Conservation (phyloP, 2,888 invertebrate genomes). For the Caenorhabditis imperialis region DNA sequence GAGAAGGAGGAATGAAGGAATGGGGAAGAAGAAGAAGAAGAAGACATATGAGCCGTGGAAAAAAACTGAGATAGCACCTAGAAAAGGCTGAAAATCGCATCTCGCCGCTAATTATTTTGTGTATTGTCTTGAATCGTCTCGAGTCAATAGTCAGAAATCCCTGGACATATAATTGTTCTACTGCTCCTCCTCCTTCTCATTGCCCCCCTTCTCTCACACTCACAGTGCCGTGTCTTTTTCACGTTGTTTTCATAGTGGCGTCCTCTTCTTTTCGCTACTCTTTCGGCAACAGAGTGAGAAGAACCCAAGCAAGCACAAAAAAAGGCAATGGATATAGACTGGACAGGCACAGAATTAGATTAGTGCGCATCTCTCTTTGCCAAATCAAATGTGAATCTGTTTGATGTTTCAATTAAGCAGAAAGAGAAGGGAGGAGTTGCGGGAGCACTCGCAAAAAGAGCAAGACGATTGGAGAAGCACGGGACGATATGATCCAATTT, state of each 20-base stretch:
- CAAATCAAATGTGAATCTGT: slow-evolving; percentile 54
- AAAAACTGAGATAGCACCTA: neutral
- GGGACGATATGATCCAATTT: slow-evolving; percentile 42
- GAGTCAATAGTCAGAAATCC: slow-evolving; percentile 48
- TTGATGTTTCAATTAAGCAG: slow-evolving; percentile 52
- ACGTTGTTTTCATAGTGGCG: slow-evolving; percentile 44
- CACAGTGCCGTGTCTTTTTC: slow-evolving; percentile 36
- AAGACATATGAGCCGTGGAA: neutral
- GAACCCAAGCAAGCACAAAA: slow-evolving; percentile 22
- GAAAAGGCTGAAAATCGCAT: slow-evolving; percentile 1
- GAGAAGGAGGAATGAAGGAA: slow-evolving; percentile 13
- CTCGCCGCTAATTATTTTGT: slow-evolving; percentile 28
- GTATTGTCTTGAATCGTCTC: slow-evolving; percentile 49
- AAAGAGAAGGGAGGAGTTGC: neutral
- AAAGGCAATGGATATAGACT: slow-evolving; percentile 49
- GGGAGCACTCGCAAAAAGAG: slow-evolving; percentile 38
- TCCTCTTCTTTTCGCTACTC: slow-evolving; percentile 18
- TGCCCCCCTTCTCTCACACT: slow-evolving; percentile 24
- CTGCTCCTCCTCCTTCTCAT: slow-evolving; percentile 14
- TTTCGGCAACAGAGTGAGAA: slow-evolving; percentile 18
- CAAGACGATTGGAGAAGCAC: slow-evolving; percentile 31
- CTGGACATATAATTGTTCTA: slow-evolving; percentile 55
- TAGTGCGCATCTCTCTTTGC: slow-evolving; percentile 45
- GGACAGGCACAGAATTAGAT: slow-evolving; percentile 49
- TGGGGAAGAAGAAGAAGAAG: slow-evolving; percentile 7